Evolutionary conservation across 2,888 invertebrate genomes (phyloP).

Genomic region (Notocelia uddmanniana): DNA sequence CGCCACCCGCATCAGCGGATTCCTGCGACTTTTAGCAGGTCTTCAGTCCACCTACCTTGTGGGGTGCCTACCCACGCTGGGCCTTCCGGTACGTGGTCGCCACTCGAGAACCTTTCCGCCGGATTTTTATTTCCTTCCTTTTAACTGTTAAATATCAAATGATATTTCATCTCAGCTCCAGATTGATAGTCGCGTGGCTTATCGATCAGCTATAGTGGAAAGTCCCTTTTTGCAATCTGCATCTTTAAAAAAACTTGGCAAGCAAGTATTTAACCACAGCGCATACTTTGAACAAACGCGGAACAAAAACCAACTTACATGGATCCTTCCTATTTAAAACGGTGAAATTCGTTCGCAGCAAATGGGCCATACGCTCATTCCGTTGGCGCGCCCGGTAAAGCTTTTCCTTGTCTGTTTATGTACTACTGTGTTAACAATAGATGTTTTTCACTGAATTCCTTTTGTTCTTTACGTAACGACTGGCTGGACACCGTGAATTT

Average conservation of each 20-base stretch:
- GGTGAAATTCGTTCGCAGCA: constrained; percentile 43
- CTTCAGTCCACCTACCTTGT: too few species aligned
- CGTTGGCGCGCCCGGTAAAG: constrained; percentile 40
- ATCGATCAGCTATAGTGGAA: too few species aligned
- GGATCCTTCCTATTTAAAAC: constrained; percentile 35
- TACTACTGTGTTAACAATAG: constrained; percentile 42
- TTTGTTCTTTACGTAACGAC: constrained; percentile 41
- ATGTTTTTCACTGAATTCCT: constrained; percentile 42
- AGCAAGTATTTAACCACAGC: constrained; percentile 22
- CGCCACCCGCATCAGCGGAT: too few species aligned
- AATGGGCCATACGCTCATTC: constrained; percentile 44
- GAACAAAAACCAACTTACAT: constrained; percentile 19
- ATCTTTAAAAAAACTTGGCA: constrained; percentile 26
- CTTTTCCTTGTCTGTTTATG: constrained; percentile 47
- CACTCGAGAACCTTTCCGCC: too few species aligned
- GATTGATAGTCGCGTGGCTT: too few species aligned
- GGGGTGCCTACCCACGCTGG: too few species aligned
- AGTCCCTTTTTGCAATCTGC: constrained; percentile 21
- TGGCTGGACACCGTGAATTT: constrained; percentile 39
- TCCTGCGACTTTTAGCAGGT: too few species aligned
- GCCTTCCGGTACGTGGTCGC: too few species aligned
- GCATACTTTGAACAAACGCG: background rate
- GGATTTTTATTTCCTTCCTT: too few species aligned
- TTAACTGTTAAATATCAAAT: too few species aligned
- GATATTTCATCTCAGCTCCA: too few species aligned